Evolutionary conservation across 2,888 invertebrate species (phyloP).

Genomic region (Rhogogaster chlorosoma): DNA sequence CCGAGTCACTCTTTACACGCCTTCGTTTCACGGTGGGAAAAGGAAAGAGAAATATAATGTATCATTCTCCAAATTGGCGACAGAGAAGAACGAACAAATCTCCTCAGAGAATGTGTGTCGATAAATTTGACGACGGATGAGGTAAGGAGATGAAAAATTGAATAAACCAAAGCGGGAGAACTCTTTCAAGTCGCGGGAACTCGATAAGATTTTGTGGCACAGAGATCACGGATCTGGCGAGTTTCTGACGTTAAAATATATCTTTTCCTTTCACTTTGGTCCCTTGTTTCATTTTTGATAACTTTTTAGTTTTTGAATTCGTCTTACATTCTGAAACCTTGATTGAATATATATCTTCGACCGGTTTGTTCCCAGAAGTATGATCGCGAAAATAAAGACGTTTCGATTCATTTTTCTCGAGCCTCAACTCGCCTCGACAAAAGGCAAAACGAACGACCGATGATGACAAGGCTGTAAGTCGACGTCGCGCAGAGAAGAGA

Average conservation of each 20-base stretch:
- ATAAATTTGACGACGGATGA: not conserved
- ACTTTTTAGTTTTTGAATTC: not conserved
- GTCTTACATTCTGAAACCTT: not conserved
- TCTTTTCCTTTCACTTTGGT: not conserved
- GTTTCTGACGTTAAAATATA: not conserved
- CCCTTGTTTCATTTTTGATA: not conserved
- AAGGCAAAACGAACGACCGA: constrained; percentile 22
- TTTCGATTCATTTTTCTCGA: not conserved
- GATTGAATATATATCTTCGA: not conserved
- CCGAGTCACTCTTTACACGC: constrained; percentile 29
- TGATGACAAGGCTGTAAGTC: constrained; percentile 44
- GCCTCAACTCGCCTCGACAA: not conserved
- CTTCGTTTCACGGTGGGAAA: not conserved
- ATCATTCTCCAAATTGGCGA: constrained; percentile 24
- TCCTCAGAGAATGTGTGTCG: constrained; percentile 1
- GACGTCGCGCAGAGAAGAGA: constrained; percentile 15
- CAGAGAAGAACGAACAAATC: not conserved
- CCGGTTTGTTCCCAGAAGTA: not conserved
- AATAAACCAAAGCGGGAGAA: not conserved
- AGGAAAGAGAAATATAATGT: not conserved
- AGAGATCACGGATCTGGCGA: not conserved
- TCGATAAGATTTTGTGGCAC: not conserved
- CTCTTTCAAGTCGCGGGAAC: not conserved
- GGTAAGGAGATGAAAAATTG: not conserved
- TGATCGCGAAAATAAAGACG: constrained; percentile 18